Conservation (phyloP, 2,113 vertebrate species). For the Chunga burmeisteri region DNA sequence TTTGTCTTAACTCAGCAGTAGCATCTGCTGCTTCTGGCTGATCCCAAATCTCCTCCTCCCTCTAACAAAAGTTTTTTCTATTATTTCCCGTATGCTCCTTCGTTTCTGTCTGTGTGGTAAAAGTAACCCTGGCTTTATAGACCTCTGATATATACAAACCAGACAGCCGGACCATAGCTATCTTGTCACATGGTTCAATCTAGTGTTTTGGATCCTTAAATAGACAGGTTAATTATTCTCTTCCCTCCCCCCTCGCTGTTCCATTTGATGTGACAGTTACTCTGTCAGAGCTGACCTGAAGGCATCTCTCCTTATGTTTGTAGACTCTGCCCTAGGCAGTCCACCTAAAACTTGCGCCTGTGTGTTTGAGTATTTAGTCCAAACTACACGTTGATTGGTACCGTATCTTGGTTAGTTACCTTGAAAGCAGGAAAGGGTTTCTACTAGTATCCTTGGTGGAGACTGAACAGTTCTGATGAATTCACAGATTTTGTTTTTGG, state of each 20-base stretch:
- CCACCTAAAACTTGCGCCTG: neutral
- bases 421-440: neutral
- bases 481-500: neutral
- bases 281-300: neutral
- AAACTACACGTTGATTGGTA: neutral
- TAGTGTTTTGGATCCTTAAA: neutral
- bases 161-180: neutral
- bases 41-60: neutral
- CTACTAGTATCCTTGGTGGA: neutral
- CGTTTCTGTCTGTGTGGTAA: neutral
- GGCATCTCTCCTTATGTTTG: neutral
- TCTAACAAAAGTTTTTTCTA: neutral
- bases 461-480: neutral
- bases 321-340: neutral
- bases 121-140: neutral
- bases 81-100: rapidly evolving
- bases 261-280: neutral
- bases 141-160: neutral
- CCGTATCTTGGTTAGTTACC: neutral
- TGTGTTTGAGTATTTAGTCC: neutral
- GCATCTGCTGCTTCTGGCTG: neutral
- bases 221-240: neutral
- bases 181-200: neutral
- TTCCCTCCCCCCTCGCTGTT: neutral
- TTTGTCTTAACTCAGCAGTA: neutral